Conservation (phyloP, 2,888 invertebrate genomes). For the Acanthosepion lycidas region DNA sequence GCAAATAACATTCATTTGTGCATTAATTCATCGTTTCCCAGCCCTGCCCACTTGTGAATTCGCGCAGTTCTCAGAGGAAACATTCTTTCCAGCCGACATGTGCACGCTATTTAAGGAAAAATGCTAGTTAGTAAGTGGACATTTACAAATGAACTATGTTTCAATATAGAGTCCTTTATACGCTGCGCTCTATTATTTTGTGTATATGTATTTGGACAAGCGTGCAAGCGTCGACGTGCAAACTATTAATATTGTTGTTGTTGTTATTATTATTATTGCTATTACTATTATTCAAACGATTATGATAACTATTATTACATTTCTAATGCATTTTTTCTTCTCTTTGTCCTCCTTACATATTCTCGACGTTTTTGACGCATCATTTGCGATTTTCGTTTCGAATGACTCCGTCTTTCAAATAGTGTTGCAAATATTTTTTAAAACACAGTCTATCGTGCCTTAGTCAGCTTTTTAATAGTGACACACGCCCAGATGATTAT, state of each 20-base stretch:
- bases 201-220: background rate
- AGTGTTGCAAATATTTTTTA: no score
- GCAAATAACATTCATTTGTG: background rate
- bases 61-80: background rate
- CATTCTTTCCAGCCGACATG: background rate
- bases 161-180: background rate
- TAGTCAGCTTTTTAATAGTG: no score
- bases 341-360: no score
- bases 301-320: background rate
- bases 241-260: background rate
- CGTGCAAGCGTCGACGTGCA: background rate
- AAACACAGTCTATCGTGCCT: no score
- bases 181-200: background rate
- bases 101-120: background rate
- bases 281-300: background rate
- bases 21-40: background rate
- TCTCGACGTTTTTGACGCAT: no score
- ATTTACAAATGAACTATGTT: slow-evolving; percentile 18
- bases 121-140: background rate
- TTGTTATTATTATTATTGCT: background rate
- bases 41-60: background rate
- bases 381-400: no score
- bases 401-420: no score
- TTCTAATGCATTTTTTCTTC: background rate
- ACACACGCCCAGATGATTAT: no score